phyloP scores from a whole-genome alignment of 2,113 vertebrate species.

The Mus pahari region DNA sequence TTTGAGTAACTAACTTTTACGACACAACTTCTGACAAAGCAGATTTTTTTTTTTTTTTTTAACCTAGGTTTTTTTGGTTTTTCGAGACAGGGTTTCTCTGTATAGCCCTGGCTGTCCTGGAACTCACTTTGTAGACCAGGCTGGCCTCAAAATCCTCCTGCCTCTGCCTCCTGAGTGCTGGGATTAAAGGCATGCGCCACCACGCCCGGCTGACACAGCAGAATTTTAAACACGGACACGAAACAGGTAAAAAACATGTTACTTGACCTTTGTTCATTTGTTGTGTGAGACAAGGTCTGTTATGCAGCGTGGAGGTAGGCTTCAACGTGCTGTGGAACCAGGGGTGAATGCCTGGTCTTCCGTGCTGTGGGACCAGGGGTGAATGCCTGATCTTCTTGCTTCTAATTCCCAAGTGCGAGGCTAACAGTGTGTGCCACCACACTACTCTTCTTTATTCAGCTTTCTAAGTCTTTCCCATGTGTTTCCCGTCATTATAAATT shows the following conservation, averaged over 20 bases:
- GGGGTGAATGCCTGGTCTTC: not conserved
- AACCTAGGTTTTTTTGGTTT: no score
- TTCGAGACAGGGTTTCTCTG: no score
- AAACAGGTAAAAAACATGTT: conserved; percentile 1
- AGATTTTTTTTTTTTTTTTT: no score
- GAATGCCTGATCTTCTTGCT: not conserved
- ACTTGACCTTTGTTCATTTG: not conserved
- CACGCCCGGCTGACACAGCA: conserved; percentile 14
- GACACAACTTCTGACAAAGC: not conserved
- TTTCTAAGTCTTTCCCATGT: not conserved
- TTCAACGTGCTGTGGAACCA: not conserved
- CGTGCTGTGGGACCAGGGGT: not conserved
- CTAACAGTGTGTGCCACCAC: not conserved
- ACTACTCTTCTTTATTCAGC: not conserved
- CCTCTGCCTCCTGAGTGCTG: no score
- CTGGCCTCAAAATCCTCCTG: no score
- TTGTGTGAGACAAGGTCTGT: not conserved
- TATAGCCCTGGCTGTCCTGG: no score
- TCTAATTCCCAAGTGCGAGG: not conserved
- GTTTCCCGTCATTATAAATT: conserved; percentile 45
- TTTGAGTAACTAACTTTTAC: conserved; percentile 21
- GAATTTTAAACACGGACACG: conserved; percentile 40
- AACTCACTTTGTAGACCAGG: no score
- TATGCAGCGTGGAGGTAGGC: not conserved
- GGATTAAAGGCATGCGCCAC: no score